Evolutionary conservation across 2,888 invertebrate species (phyloP).

Genomic region (Microctonus brassicae): DNA sequence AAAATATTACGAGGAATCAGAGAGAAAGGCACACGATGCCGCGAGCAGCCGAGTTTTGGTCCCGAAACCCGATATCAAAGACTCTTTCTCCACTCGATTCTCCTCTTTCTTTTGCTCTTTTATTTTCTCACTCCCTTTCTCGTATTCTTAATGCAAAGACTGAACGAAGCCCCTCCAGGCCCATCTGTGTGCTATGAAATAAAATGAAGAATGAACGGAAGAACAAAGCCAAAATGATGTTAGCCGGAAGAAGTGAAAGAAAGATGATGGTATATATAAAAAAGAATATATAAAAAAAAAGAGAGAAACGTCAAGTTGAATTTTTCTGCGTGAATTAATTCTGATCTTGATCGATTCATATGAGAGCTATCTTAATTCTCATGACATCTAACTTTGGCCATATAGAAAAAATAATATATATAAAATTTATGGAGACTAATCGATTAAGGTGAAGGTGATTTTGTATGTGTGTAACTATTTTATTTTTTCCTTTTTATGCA

Average conservation of each 20-base stretch:
- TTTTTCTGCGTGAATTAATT: slow-evolving; percentile 59
- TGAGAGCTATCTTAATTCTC: slow-evolving; percentile 52
- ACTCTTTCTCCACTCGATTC: slow-evolving; percentile 49
- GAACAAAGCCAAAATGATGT: slow-evolving; percentile 40
- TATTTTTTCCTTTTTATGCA: not conserved
- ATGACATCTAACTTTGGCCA: slow-evolving; percentile 39
- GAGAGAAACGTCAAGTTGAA: slow-evolving; percentile 39
- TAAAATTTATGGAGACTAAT: no score
- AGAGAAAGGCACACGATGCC: slow-evolving; percentile 53
- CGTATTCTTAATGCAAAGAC: not conserved
- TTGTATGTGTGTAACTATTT: no score
- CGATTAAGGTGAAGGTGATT: no score
- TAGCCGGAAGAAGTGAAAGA: slow-evolving; percentile 34
- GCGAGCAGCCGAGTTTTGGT: slow-evolving; percentile 39
- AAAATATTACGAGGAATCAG: slow-evolving; percentile 63
- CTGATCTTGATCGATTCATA: slow-evolving; percentile 53
- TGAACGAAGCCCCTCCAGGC: slow-evolving; percentile 31
- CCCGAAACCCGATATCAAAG: slow-evolving; percentile 64
- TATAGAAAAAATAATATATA: not conserved
- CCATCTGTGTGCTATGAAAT: slow-evolving; percentile 24
- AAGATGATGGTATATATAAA: slow-evolving; percentile 32
- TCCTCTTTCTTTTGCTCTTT: not conserved
- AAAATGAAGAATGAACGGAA: slow-evolving; percentile 38
- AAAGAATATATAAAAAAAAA: slow-evolving; percentile 15
- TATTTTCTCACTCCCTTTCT: not conserved